phyloP scores from a whole-genome alignment of 2,797 vertebrate species.

The Gymnoscopelus microlampas region DNA sequence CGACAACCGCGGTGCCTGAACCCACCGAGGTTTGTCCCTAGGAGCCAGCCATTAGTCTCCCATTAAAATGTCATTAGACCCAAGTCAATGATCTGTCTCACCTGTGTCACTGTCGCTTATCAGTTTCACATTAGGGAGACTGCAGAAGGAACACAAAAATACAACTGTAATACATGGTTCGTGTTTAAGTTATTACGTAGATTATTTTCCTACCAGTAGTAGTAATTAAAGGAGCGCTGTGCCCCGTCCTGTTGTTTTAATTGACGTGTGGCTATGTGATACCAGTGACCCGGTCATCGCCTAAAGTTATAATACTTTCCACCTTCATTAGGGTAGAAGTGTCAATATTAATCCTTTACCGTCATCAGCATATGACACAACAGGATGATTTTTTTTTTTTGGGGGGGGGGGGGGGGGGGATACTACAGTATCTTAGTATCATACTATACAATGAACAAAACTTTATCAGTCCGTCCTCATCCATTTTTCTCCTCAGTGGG shows the following conservation, averaged over 20 bases:
- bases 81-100: slow-evolving; percentile 52
- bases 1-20: slow-evolving; percentile 22
- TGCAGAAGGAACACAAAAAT: slow-evolving; percentile 23
- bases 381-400: no score
- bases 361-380: no score
- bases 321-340: no score
- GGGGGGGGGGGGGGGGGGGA: no score
- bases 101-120: slow-evolving; percentile 55
- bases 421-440: no score
- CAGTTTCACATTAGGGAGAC: slow-evolving; percentile 27
- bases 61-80: slow-evolving; percentile 74
- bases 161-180: background rate
- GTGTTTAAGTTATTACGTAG: slow-evolving; percentile 21
- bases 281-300: no score
- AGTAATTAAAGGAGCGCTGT: background rate
- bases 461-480: no score
- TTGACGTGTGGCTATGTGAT: no score
- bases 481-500: no score
- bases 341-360: no score
- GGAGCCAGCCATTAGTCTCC: slow-evolving; percentile 62
- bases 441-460: no score
- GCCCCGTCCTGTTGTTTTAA: background rate
- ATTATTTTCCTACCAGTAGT: background rate
- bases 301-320: no score
- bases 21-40: slow-evolving; percentile 53